Percentiles rank a stretch among this genome's conserved stretches.
Conservation (phyloP, 2,888 invertebrate genomes). For the Linnaemya tessellans region DNA sequence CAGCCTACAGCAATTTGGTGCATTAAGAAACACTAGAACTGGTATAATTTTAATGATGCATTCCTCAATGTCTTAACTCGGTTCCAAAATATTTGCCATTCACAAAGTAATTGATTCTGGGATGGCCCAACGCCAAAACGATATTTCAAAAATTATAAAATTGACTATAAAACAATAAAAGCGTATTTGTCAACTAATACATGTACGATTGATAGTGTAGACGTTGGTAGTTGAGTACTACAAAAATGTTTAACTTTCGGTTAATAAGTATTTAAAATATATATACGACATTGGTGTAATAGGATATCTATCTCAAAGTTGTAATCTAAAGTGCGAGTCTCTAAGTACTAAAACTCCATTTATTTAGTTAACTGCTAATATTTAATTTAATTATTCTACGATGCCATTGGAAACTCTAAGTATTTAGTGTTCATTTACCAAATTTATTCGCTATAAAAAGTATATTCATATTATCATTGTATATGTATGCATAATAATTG, state of each 20-base stretch:
- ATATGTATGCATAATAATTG: not conserved
- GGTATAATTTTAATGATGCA: too few relatives aligned
- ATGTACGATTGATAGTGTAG: not conserved
- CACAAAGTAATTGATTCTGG: not conserved
- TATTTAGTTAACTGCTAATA: conserved; percentile 40
- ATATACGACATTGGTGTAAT: conserved; percentile 24
- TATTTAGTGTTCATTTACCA: conserved; percentile 24
- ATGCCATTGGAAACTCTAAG: conserved; percentile 48
- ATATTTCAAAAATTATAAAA: not conserved
- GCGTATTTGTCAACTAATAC: not conserved
- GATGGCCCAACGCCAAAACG: not conserved
- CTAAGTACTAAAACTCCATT: conserved; percentile 46
- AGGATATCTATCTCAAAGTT: conserved; percentile 12
- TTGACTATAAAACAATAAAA: conserved; percentile 33
- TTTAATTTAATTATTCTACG: conserved; percentile 42
- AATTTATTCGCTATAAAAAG: conserved; percentile 16
- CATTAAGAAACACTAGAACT: too few relatives aligned
- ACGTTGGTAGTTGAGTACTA: not conserved
- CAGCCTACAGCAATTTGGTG: too few relatives aligned
- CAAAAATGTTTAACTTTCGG: not conserved
- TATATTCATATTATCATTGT: conserved; percentile 1
- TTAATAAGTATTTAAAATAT: conserved; percentile 27
- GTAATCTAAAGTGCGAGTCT: conserved; percentile 55
- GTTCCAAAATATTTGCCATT: not conserved
- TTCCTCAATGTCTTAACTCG: not conserved